Base-by-base conservation (phyloP, 2,113 vertebrate species). In the Regulus satrapa region DNA sequence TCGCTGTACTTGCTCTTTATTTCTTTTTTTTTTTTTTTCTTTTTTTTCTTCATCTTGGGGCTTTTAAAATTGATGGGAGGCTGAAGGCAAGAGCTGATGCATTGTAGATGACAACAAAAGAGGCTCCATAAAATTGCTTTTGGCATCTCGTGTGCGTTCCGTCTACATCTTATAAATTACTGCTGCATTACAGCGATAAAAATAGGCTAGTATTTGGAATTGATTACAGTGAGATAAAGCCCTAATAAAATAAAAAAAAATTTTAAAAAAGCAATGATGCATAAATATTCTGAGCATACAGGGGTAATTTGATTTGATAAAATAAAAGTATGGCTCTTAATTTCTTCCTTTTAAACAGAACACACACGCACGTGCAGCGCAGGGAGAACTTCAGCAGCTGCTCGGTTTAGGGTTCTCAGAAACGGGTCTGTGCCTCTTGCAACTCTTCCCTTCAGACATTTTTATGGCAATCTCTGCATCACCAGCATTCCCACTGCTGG, bases 141-240 rank as follows among this genome's bases (percentile, higher is more conserved):
- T 96, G 94, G 96, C 94, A 94, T 91, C 89, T 95, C 38, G 6
- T 89, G 89, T 78, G 95, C 36, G 64, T 92, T 95, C 91, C 16
- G n/a, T 92, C 85, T 93, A 83, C 78, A 48, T 96, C 95, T 91
- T 89, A 88, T 92, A 95, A 97, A 95, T 94, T 91, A 93, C 94
- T 68, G 81, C 93, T 91, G 93, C 87, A 31, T 75, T 94, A 94
- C 85, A 41, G 87, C 0, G 46, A 89, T 77, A 96, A 95, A 97
- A 95, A 95, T 93, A 95, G 91, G n/a, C 88, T 93, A 91, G 89
- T 81, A 91, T 96, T 97, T 96, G 96, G 94, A 94, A 97, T 91
- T 88, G 94, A 96, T 96, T 96, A 95, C 93, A 95, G 89, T 23
- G 63, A 95, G 92, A 96, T 96, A 97, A 97, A 89, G 87, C 84